Percentiles rank a stretch among this genome's conserved stretches.
These are phyloP conservation scores for Drosophila nr. perissopoda DNA, from an alignment of 2,888 invertebrate species.

Conservation along the genomic window DNA sequence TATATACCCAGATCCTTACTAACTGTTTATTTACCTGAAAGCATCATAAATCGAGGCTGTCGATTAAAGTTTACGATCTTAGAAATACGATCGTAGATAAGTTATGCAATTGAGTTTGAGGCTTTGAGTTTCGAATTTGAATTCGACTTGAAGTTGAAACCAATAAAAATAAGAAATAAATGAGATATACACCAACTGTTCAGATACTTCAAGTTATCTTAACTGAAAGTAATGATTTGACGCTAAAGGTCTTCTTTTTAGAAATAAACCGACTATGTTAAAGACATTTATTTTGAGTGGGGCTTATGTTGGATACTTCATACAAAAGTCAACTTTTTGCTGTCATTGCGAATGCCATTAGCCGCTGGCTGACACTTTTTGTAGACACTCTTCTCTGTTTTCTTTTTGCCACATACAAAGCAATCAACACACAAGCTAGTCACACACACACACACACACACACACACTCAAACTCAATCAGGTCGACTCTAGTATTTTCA, in stretches of 20 bases:
- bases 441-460: slow-evolving; percentile 2
- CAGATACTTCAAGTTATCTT: background rate
- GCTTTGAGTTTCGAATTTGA: background rate
- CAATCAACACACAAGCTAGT: slow-evolving; percentile 14
- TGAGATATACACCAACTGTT: background rate
- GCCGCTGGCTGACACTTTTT: slow-evolving; percentile 7
- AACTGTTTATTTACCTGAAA: background rate
- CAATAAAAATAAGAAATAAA: background rate
- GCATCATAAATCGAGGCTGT: background rate
- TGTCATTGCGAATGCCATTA: slow-evolving; percentile 22
- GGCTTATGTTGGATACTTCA: background rate
- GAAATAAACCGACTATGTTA: background rate
- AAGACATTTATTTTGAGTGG: background rate
- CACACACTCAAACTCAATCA: slow-evolving; percentile 18
- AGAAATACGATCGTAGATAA: background rate
- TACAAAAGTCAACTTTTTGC: background rate
- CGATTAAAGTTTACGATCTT: background rate
- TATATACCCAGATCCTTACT: background rate
- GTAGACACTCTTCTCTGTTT: background rate
- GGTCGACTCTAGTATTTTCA: slow-evolving; percentile 5
- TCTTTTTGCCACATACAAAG: slow-evolving; percentile 17
- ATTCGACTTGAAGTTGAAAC: background rate
- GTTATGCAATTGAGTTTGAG: background rate
- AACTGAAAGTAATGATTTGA: background rate
- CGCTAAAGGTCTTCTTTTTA: background rate